phyloP scores from a whole-genome alignment of 2,888 invertebrate species.

The Limenitis camilla region DNA sequence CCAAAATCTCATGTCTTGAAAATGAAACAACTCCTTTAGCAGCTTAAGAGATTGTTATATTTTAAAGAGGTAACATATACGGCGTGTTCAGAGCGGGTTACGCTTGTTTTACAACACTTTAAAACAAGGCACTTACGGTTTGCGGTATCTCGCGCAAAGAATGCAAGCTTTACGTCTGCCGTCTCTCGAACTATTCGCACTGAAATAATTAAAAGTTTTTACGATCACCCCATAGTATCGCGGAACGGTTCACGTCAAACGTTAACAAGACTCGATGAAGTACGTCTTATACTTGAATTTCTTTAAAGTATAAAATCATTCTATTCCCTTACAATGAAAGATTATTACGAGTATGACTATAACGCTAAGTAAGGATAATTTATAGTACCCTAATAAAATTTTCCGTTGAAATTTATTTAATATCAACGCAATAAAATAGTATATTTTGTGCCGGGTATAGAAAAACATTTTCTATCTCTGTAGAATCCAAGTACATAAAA shows the following conservation, averaged over 20 bases:
- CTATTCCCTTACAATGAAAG: slow-evolving; percentile 6
- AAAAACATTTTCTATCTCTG: too few species aligned
- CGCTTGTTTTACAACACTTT: slow-evolving; percentile 71
- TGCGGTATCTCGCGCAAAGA: slow-evolving; percentile 49
- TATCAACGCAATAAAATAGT: too few species aligned
- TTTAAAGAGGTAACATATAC: slow-evolving; percentile 43
- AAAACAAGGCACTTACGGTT: slow-evolving; percentile 65
- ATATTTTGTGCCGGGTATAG: too few species aligned
- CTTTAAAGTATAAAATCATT: slow-evolving; percentile 7
- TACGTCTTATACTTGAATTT: slow-evolving; percentile 27
- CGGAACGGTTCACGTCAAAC: slow-evolving; percentile 44
- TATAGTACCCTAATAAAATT: too few species aligned
- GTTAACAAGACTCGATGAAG: slow-evolving; percentile 29
- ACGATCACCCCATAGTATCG: slow-evolving; percentile 49
- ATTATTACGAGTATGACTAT: too few species aligned
- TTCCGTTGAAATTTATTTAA: too few species aligned
- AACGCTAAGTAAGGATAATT: too few species aligned
- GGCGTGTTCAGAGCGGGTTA: slow-evolving; percentile 40
- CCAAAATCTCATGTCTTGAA: too few species aligned
- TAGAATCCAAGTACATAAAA: too few species aligned
- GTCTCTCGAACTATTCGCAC: slow-evolving; percentile 53
- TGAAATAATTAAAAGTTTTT: slow-evolving; percentile 72
- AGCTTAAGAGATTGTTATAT: slow-evolving; percentile 40
- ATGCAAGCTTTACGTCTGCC: slow-evolving; percentile 62
- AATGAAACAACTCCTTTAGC: too few species aligned